Conservation (phyloP, 2,113 vertebrate genomes). For the Pterocles orientalis region DNA sequence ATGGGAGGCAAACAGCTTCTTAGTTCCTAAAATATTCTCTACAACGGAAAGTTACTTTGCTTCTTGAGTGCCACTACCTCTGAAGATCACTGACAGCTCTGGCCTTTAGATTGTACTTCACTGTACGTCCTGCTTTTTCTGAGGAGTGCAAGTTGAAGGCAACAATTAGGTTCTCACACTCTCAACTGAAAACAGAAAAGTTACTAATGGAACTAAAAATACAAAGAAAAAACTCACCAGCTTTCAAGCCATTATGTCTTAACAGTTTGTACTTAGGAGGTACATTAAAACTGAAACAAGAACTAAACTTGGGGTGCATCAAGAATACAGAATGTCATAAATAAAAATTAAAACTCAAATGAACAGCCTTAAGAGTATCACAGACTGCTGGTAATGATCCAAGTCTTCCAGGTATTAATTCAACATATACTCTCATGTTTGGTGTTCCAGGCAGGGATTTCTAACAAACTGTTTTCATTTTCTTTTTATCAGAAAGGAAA, state of each 20-base stretch:
- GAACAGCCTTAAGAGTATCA: neutral
- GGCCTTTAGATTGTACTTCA: neutral
- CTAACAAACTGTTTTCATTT: neutral
- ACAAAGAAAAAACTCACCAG: neutral
- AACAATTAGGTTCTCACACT: neutral
- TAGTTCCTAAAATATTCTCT: neutral
- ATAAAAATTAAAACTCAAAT: neutral
- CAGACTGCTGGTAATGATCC: neutral
- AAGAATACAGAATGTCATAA: neutral
- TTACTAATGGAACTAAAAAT: neutral
- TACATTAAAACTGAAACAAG: neutral
- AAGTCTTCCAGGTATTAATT: neutral
- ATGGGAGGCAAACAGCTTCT: neutral
- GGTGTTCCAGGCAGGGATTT: neutral
- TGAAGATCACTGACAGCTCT: neutral
- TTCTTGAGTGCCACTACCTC: neutral
- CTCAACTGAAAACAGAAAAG: fast-evolving
- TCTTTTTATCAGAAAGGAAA: neutral
- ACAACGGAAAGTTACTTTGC: neutral
- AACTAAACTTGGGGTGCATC: neutral
- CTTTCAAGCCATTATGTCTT: neutral
- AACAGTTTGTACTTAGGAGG: neutral
- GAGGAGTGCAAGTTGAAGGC: neutral
- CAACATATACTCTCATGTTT: neutral
- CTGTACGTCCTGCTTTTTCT: neutral